Percentiles rank a stretch among this genome's conserved stretches.
Evolutionary conservation across 2,888 invertebrate genomes (phyloP).

Genomic region (Drosophila mettleri): DNA sequence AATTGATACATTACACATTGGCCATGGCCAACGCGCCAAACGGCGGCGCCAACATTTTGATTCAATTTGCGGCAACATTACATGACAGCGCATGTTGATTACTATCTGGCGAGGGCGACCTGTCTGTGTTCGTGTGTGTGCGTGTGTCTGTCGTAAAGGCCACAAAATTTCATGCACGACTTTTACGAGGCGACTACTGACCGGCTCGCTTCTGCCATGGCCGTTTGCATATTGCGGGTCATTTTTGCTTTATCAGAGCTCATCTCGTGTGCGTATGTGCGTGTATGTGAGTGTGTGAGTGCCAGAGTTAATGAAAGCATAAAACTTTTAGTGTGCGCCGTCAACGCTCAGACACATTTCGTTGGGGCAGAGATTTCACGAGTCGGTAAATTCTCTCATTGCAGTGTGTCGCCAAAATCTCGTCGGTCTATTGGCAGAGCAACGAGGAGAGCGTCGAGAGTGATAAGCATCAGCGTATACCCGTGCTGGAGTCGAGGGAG

Average conservation of each 20-base stretch:
- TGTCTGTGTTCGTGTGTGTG: conserved; percentile 8
- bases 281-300: background rate
- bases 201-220: conserved; percentile 8
- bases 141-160: conserved; percentile 64
- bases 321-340: conserved; percentile 73
- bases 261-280: background rate
- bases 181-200: conserved; percentile 57
- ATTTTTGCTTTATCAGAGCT: conserved; percentile 63
- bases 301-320: conserved; percentile 73
- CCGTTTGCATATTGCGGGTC: conserved; percentile 67
- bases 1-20: conserved; percentile 67
- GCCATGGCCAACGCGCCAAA: conserved; percentile 25
- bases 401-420: conserved; percentile 94
- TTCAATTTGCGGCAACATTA: conserved; percentile 76
- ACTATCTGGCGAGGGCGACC: conserved; percentile 53
- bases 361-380: conserved; percentile 52
- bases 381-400: conserved; percentile 58
- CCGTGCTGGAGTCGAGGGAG: conserved; percentile 91
- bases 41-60: conserved; percentile 55
- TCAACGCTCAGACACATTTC: conserved; percentile 42
- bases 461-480: conserved; percentile 90
- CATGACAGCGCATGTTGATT: conserved; percentile 73
- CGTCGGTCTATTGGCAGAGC: conserved; percentile 93
- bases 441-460: conserved; percentile 95
- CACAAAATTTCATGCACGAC: conserved; percentile 71